A percentile compares a stretch with the other conserved stretches of the same genome.
Conservation (phyloP, 2,113 vertebrate species). For the Ptychochromis oligacanthus region DNA sequence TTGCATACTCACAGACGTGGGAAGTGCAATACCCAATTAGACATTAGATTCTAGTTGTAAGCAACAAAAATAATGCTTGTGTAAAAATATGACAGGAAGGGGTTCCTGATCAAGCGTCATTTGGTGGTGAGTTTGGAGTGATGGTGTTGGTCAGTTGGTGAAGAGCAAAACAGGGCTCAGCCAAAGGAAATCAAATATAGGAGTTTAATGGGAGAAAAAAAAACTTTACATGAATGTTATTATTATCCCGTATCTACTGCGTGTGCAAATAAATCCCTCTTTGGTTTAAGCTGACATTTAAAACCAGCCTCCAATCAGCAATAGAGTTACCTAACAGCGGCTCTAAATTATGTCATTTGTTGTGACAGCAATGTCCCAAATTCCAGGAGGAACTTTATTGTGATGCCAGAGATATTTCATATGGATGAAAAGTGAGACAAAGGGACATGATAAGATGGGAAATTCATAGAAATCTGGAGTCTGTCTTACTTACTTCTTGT, state of each 20-base stretch:
- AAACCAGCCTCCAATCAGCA: background rate
- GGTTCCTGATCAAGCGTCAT: too few relatives aligned
- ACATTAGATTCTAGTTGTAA: too few relatives aligned
- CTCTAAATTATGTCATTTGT: background rate
- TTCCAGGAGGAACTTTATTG: conserved; percentile 1
- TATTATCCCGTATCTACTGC: background rate
- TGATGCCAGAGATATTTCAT: background rate
- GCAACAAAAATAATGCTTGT: too few relatives aligned
- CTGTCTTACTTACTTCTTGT: background rate
- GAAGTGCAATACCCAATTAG: too few relatives aligned
- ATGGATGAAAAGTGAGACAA: background rate
- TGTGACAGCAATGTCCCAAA: background rate
- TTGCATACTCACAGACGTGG: too few relatives aligned
- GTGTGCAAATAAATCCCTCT: background rate
- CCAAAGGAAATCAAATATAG: too few relatives aligned
- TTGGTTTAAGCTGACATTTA: background rate
- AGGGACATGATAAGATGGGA: background rate
- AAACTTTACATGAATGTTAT: background rate
- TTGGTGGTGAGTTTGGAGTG: too few relatives aligned
- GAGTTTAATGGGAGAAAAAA: too few relatives aligned
- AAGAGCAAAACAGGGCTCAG: too few relatives aligned
- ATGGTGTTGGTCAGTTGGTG: too few relatives aligned
- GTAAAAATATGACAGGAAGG: too few relatives aligned
- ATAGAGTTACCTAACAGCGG: background rate
- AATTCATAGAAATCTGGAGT: conserved; percentile 4